Percentiles rank a stretch among this genome's conserved stretches.
Conservation (phyloP, 2,113 vertebrate species). For the Sus scrofa region T2T-Sscrofa CM000824.6:99112001-99112500, state of each 20-base stretch:
- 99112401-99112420: not conserved
- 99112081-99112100: not conserved
- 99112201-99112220: not conserved
- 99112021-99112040: not conserved
- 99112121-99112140: not conserved
- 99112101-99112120: not conserved
- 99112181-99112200: not conserved
- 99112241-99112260: not conserved
- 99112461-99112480: not conserved
- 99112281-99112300: not conserved
- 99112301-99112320: not conserved
- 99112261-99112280: not conserved
- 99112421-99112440: conserved; percentile 19
- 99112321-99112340: not conserved
- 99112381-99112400: not conserved
- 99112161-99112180: not conserved
- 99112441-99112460: not conserved
- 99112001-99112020: not conserved
- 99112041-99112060: not conserved
- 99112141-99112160: not conserved
- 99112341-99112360: not conserved
- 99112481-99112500: not conserved
- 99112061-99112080: not conserved
- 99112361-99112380: not conserved
- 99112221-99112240: not conserved